These are phyloP conservation scores for Procambarus virginalis DNA, from an alignment of 1,140 invertebrate genomes.

Conservation along the genomic window DNA sequence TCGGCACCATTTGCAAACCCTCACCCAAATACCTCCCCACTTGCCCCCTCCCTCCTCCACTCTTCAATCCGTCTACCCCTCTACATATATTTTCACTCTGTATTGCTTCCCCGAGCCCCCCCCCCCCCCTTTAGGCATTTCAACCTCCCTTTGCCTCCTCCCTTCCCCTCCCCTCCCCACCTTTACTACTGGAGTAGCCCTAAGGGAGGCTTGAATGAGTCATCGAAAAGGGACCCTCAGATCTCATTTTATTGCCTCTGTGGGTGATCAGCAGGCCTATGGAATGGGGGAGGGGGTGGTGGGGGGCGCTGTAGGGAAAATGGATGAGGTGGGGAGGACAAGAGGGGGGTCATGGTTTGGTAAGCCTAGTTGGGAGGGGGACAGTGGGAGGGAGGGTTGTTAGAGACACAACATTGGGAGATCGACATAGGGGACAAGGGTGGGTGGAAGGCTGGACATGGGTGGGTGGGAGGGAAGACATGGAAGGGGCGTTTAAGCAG, in stretches of 20 bases:
- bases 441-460: not conserved
- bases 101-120: no score
- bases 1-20: no score
- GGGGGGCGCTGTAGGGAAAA: not conserved
- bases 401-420: not conserved
- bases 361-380: not conserved
- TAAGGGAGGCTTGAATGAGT: not conserved
- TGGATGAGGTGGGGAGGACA: not conserved
- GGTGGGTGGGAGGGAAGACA: not conserved
- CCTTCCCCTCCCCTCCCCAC: not conserved
- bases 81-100: not conserved
- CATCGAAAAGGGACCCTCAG: not conserved
- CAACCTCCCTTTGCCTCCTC: not conserved
- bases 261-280: constrained; percentile 23
- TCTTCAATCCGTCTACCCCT: not conserved
- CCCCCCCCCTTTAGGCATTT: not conserved
- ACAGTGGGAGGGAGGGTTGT: not conserved
- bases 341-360: not conserved
- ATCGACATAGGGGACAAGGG: not conserved
- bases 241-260: constrained; percentile 25
- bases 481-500: not conserved
- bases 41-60: not conserved
- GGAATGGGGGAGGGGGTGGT: not conserved
- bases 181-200: not conserved
- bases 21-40: no score